Evolutionary conservation across 2,113 vertebrate species (phyloP).

Genomic region (Leptobrachium leishanense): DNA sequence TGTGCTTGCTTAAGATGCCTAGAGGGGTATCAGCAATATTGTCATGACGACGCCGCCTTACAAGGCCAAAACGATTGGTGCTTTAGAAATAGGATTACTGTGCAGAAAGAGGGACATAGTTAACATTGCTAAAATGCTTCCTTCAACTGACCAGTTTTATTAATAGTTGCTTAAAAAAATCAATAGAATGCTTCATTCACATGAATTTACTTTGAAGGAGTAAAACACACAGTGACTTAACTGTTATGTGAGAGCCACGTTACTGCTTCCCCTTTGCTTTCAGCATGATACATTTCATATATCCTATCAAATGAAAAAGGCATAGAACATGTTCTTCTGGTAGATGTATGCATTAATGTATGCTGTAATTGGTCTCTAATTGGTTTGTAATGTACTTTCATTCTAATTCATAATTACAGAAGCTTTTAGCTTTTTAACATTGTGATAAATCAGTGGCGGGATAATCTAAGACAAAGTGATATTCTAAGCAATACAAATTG

Average conservation of each 20-base stretch:
- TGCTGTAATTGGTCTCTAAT: conserved; percentile 1
- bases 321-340: neutral
- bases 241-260: neutral
- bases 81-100: too few relatives aligned
- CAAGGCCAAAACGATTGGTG: too few relatives aligned
- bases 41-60: too few relatives aligned
- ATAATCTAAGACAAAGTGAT: neutral
- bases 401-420: neutral
- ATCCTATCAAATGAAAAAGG: neutral
- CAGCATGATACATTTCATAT: neutral
- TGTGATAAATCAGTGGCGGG: neutral
- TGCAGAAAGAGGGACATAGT: too few relatives aligned
- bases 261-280: neutral
- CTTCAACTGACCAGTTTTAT: too few relatives aligned
- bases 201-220: too few relatives aligned
- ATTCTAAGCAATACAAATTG: neutral
- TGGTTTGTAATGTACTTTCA: conserved; percentile 7
- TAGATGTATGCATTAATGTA: neutral
- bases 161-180: too few relatives aligned
- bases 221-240: too few relatives aligned
- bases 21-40: too few relatives aligned
- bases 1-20: too few relatives aligned
- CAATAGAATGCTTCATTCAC: too few relatives aligned
- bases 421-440: neutral
- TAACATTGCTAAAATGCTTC: too few relatives aligned